Conservation (phyloP, 2,888 invertebrate species). For the Thymelicus lineola region DNA sequence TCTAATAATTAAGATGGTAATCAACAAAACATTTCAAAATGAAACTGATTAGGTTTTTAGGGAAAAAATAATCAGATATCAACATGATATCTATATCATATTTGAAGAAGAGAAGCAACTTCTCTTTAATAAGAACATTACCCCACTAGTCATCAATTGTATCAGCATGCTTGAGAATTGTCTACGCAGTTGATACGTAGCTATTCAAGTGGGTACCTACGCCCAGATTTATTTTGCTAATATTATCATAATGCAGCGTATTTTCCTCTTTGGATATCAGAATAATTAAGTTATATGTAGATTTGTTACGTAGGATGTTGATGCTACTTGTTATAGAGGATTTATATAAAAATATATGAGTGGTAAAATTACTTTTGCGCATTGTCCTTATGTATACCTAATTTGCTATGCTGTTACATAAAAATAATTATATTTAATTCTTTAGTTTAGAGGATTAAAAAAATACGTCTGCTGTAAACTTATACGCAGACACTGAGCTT, state of each 20-base stretch:
- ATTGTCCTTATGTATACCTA: no score
- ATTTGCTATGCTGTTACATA: no score
- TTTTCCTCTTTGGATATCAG: not conserved
- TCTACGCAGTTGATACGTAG: not conserved
- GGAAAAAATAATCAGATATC: no score
- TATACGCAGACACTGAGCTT: not conserved
- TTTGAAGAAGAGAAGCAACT: not conserved
- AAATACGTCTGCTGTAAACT: not conserved
- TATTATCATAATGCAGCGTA: not conserved
- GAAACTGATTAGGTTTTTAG: no score
- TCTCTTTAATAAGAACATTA: not conserved
- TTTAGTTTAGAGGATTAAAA: not conserved
- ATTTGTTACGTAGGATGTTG: no score
- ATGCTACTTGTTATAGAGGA: not conserved
- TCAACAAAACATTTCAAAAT: no score
- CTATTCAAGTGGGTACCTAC: slow-evolving; percentile 7
- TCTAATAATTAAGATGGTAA: no score
- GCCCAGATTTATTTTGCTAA: slow-evolving; percentile 4
- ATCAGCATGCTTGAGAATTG: slow-evolving; percentile 8
- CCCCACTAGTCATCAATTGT: not conserved
- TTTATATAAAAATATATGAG: no score
- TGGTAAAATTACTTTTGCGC: no score
- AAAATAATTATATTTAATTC: not conserved
- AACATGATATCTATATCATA: no score
- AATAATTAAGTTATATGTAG: not conserved